Percentiles rank a stretch among this genome's conserved stretches.
Evolutionary conservation across 2,113 vertebrate species (phyloP).

Genomic region (Indicator indicator): DNA sequence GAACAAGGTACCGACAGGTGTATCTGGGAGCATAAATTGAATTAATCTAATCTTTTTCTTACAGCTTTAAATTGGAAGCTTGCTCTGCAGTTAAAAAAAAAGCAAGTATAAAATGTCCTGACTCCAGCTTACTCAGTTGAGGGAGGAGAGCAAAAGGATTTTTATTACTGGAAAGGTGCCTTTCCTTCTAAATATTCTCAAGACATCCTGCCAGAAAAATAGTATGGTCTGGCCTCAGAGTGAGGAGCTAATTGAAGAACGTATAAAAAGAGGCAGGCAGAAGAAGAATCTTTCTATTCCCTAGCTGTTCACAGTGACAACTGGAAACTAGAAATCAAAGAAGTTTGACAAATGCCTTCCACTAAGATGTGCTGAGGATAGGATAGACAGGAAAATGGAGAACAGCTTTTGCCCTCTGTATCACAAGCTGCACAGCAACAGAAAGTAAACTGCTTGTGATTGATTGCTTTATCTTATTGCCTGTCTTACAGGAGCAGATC

Average conservation of each 20-base stretch:
- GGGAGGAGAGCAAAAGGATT: neutral
- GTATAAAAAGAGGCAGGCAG: neutral
- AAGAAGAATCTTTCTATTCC: slow-evolving; percentile 34
- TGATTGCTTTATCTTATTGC: neutral
- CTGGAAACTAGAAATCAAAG: slow-evolving; percentile 47
- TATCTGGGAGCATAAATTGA: neutral
- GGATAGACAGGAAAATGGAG: slow-evolving; percentile 2
- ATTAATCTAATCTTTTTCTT: neutral
- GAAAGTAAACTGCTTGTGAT: neutral
- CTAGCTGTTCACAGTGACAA: slow-evolving; percentile 61
- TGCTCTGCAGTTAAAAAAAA: neutral
- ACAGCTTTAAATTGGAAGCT: neutral
- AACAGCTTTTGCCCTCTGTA: neutral
- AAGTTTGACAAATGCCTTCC: slow-evolving; percentile 28
- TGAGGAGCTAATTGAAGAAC: neutral
- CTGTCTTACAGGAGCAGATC: neutral
- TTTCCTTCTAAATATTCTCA: neutral
- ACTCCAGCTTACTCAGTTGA: neutral
- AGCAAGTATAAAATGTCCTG: neutral
- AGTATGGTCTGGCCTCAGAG: neutral
- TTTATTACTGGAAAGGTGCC: neutral
- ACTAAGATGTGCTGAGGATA: slow-evolving; percentile 41
- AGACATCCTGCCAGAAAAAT: neutral
- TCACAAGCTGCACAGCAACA: neutral
- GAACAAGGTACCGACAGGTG: neutral